Conservation (phyloP, 2,113 vertebrate genomes). For the Calcarius ornatus region DNA sequence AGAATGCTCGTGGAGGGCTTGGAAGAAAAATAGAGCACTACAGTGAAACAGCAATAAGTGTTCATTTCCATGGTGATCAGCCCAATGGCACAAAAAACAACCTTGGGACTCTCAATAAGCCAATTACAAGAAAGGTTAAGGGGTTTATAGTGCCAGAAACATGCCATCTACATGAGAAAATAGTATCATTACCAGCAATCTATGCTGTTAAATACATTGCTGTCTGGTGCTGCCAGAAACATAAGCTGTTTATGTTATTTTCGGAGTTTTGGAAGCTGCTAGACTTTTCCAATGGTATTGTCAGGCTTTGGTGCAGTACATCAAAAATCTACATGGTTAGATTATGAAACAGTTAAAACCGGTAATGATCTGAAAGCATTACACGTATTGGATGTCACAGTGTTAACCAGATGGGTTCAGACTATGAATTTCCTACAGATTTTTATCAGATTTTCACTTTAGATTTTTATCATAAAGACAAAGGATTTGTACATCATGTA, state of each 20-base stretch:
- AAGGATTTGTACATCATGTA: neutral
- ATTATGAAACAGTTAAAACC: slow-evolving; percentile 16
- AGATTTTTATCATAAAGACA: neutral
- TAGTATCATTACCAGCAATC: slow-evolving; percentile 47
- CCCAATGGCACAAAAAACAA: slow-evolving; percentile 55
- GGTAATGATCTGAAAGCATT: neutral
- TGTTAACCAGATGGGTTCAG: neutral
- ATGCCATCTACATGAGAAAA: slow-evolving; percentile 68
- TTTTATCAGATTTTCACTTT: neutral
- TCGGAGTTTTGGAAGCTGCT: slow-evolving; percentile 18
- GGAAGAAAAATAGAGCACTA: slow-evolving; percentile 31
- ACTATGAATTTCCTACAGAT: neutral
- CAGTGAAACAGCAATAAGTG: slow-evolving; percentile 46
- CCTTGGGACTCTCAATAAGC: slow-evolving; percentile 59
- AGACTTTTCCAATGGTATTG: neutral
- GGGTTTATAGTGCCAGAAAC: slow-evolving; percentile 67
- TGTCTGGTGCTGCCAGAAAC: slow-evolving; percentile 52
- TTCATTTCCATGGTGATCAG: slow-evolving; percentile 68
- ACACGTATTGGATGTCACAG: neutral
- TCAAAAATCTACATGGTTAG: slow-evolving; percentile 32
- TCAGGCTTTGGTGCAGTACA: slow-evolving; percentile 1
- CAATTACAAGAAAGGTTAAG: slow-evolving; percentile 70
- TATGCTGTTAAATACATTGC: slow-evolving; percentile 40
- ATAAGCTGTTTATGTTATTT: slow-evolving; percentile 51
- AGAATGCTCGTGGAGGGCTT: slow-evolving; percentile 16